phyloP scores from a whole-genome alignment of 35 echinoderm and acorn worm genomes.

The Hemicentrotus pulcherrimus region DNA sequence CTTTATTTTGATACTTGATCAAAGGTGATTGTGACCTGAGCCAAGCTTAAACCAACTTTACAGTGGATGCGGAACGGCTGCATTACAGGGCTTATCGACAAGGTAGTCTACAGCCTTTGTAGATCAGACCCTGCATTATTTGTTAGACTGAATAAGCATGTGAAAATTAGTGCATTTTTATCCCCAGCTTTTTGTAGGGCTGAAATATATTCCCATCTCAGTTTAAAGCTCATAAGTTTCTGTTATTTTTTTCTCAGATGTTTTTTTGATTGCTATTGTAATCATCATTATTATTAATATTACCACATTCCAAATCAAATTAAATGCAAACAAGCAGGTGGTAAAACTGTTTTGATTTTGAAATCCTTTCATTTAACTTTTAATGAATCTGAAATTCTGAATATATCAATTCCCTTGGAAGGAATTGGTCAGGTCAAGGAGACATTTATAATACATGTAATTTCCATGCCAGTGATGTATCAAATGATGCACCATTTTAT shows the following conservation, averaged over 20 bases:
- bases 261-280: background rate
- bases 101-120: background rate
- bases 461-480: too few relatives aligned
- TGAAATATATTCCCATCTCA: background rate
- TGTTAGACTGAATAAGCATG: background rate
- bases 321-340: too few relatives aligned
- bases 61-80: background rate
- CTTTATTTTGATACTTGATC: background rate
- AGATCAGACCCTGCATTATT: background rate
- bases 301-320: too few relatives aligned
- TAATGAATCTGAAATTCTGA: too few relatives aligned
- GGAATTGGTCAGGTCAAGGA: too few relatives aligned
- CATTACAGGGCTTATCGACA: background rate
- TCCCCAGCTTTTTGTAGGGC: background rate
- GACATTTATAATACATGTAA: too few relatives aligned
- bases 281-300: background rate
- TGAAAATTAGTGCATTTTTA: background rate
- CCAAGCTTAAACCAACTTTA: background rate
- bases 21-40: background rate
- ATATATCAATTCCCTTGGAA: too few relatives aligned
- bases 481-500: too few relatives aligned
- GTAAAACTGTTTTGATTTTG: too few relatives aligned
- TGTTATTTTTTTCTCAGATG: background rate
- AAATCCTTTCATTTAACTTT: too few relatives aligned
- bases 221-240: background rate